Base-by-base conservation (phyloP, 2,797 vertebrate genomes). In the Eurystomus glaucurus region DNA sequence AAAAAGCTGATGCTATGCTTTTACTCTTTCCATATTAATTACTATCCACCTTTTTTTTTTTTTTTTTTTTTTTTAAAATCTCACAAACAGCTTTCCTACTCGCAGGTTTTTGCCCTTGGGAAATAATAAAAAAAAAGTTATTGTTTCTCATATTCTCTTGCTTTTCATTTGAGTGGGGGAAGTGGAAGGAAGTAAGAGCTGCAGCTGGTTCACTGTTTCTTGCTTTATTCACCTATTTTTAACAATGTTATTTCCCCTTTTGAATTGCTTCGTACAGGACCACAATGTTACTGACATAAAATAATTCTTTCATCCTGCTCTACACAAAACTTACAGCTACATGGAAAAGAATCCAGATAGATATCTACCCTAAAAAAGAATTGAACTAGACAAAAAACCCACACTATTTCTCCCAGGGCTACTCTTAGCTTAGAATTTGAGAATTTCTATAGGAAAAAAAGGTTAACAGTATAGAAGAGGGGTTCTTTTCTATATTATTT, bases 271-370 rank as follows among this genome's bases (percentile, higher is more conserved):
- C 71, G 18, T 58, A 41, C 46, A 61, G 23, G 55, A 74, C 20
- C 45, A 61, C 21, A 81, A 54, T 46, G 68, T 71, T 89, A 70
- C 70, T 75, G 62, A 92, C 95, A 89, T 69, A 90, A 94, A 88
- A 69, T 46, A 74, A 51, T 83, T 91, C 16, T 61, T 96, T 93
- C 39, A 71, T 90, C 33, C 12, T 77, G 12, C 23, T 65, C 62
- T 71, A 45, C 16, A 71, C 29, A 85, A 85, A 82, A 91, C 46
- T 93, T 94, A 72, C 25, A 90, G 61, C 45, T 81, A 69, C 55
- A 43, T 62, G 35, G 75, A 69, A 76, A 85, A 10, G 26, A 92
- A 93, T 79, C 11, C 80, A 88, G 39, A 23, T 74, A 95, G 89
- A 77, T 65, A 89, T n/a, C 33, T 81, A 84, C 37, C 9, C 14